phyloP scores from a whole-genome alignment of 2,113 vertebrate genomes.

The Pygoscelis adeliae region DNA sequence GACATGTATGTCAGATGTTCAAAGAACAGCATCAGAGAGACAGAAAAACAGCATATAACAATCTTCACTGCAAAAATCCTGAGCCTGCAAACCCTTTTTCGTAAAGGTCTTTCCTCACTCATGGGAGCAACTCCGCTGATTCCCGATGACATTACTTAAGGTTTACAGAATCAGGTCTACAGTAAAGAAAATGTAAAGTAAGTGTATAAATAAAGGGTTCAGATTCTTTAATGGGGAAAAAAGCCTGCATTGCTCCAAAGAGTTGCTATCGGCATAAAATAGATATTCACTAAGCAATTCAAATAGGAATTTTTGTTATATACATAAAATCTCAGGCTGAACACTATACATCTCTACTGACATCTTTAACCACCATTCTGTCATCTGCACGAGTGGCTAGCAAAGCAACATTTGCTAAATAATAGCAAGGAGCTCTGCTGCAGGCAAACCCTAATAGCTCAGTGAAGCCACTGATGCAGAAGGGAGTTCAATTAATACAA shows the following conservation, averaged over 20 bases:
- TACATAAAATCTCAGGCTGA: neutral
- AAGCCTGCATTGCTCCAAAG: neutral
- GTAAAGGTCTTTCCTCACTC: neutral
- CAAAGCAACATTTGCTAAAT: conserved; percentile 45
- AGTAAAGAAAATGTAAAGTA: neutral
- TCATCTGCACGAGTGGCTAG: conserved; percentile 19
- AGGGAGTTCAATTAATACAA: conserved; percentile 52
- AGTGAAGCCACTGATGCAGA: neutral
- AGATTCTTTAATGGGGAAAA: neutral
- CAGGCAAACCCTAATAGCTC: conserved; percentile 20
- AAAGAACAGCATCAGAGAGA: neutral
- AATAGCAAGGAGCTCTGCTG: conserved; percentile 7
- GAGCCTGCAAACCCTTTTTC: neutral
- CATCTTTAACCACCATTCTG: neutral
- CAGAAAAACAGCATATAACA: neutral
- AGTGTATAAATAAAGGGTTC: neutral
- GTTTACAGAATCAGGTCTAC: neutral
- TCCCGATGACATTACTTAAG: neutral
- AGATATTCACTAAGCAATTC: neutral
- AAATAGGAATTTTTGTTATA: neutral
- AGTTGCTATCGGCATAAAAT: neutral
- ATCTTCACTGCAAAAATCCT: neutral
- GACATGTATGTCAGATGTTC: neutral
- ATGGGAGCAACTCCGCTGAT: neutral
- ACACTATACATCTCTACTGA: neutral